Conservation (phyloP, 2,113 vertebrate species). For the Hippocampus barbouri region DNA sequence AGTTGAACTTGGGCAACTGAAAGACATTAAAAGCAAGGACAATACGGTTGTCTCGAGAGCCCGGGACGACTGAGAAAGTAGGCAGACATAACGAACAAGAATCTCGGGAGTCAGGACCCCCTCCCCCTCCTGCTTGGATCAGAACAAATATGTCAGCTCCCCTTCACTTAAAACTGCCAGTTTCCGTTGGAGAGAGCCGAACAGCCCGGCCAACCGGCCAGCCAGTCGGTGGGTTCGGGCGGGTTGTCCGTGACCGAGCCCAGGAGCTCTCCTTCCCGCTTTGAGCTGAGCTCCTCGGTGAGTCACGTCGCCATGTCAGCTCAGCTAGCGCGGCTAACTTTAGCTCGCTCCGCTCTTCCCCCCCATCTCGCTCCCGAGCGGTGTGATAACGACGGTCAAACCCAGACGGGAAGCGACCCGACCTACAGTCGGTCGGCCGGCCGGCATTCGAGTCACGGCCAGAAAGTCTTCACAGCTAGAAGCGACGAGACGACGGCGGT, state of each 20-base stretch:
- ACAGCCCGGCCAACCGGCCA: too few species aligned
- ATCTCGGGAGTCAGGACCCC: constrained; percentile 43
- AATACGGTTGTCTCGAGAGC: too few species aligned
- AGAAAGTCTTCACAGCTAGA: neutral
- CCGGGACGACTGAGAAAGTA: neutral
- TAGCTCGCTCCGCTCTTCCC: neutral
- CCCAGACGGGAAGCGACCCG: neutral
- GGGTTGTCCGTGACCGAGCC: constrained; percentile 1
- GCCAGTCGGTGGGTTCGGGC: too few species aligned
- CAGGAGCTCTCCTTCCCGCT: constrained; percentile 65
- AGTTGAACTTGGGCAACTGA: too few species aligned
- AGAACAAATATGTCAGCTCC: constrained; percentile 39
- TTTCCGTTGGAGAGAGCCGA: neutral
- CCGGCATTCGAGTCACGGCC: neutral
- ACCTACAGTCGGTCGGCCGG: neutral
- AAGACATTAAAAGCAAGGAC: too few species aligned
- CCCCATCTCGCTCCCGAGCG: neutral
- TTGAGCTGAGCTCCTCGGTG: constrained; percentile 66
- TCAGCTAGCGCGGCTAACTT: constrained; percentile 70
- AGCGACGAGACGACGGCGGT: neutral
- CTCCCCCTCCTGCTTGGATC: constrained; percentile 29
- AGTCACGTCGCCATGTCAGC: constrained; percentile 91
- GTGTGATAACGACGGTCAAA: constrained; percentile 3
- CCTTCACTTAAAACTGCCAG: neutral
- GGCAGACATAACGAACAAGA: neutral